These are phyloP conservation scores for Pangasius mekongensis DNA, from an alignment of 2,797 vertebrate species.

Conservation along the genomic window DNA sequence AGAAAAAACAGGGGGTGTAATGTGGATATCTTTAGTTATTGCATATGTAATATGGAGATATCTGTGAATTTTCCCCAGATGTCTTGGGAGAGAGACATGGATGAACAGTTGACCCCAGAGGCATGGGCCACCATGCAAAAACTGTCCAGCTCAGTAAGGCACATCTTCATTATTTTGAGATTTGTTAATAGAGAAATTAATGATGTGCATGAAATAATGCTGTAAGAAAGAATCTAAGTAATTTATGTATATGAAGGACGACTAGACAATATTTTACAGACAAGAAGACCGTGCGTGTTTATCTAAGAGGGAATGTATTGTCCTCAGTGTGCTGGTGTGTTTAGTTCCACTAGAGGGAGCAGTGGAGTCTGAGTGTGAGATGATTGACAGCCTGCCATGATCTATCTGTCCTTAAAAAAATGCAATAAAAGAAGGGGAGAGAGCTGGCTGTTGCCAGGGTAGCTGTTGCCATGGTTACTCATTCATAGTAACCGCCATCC, in stretches of 20 bases:
- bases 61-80: constrained; percentile 63
- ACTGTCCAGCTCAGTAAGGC: constrained; percentile 74
- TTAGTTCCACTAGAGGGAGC: constrained; percentile 62
- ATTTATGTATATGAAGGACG: neutral
- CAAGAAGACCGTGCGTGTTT: neutral
- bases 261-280: neutral
- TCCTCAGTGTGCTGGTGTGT: constrained; percentile 41
- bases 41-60: constrained; percentile 32
- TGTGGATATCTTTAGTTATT: constrained; percentile 38
- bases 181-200: constrained; percentile 22
- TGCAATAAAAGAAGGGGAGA: constrained; percentile 66
- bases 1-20: constrained; percentile 33
- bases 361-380: constrained; percentile 48
- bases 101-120: constrained; percentile 73
- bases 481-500: constrained; percentile 62
- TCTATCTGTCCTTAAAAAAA: constrained; percentile 74
- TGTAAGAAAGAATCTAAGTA: neutral
- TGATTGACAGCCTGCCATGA: constrained; percentile 76
- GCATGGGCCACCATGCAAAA: constrained; percentile 75
- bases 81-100: constrained; percentile 74
- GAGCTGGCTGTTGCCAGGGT: constrained; percentile 77
- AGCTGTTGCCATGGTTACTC: constrained; percentile 79
- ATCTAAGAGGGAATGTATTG: constrained; percentile 35
- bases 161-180: constrained; percentile 54
- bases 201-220: constrained; percentile 3